Conservation (phyloP, 2,113 vertebrate genomes). For the Corydoras maculifer region DNA sequence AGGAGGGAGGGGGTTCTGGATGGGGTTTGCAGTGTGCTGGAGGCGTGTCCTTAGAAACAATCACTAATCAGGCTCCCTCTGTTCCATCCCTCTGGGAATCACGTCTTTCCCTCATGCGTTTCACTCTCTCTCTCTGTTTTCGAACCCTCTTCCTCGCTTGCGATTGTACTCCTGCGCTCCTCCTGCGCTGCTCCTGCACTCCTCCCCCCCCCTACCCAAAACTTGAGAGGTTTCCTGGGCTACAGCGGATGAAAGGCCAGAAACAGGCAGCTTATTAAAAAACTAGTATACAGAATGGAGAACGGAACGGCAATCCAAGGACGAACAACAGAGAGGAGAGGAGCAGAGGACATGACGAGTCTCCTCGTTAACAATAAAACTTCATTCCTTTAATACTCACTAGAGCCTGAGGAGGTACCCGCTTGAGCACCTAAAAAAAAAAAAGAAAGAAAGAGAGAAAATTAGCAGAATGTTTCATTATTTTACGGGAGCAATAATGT, state of each 20-base stretch:
- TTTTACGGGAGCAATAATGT: too few species aligned
- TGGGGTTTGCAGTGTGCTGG: constrained; percentile 29
- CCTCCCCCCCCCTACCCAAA: too few species aligned
- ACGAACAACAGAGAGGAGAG: constrained; percentile 22
- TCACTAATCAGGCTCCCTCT: constrained; percentile 64
- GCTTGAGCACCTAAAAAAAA: constrained; percentile 66
- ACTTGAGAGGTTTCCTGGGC: constrained; percentile 52
- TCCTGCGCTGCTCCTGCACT: too few species aligned
- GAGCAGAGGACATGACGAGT: not conserved
- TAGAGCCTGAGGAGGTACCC: constrained; percentile 67
- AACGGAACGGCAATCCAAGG: not conserved
- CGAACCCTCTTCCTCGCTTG: not conserved
- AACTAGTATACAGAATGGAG: constrained; percentile 49
- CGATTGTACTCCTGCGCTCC: too few species aligned
- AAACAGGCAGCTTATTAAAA: constrained; percentile 64
- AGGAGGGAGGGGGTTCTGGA: not conserved
- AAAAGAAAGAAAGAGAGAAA: constrained; percentile 43
- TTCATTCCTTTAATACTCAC: constrained; percentile 55
- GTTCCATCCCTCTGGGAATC: constrained; percentile 59
- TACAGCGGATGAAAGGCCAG: constrained; percentile 60
- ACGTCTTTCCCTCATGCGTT: constrained; percentile 49
- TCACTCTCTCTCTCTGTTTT: not conserved
- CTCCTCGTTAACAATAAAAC: too few species aligned
- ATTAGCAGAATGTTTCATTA: too few species aligned
- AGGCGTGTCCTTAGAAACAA: constrained; percentile 65